phyloP scores from a whole-genome alignment of 2,797 vertebrate genomes.

The Argentina silus region DNA sequence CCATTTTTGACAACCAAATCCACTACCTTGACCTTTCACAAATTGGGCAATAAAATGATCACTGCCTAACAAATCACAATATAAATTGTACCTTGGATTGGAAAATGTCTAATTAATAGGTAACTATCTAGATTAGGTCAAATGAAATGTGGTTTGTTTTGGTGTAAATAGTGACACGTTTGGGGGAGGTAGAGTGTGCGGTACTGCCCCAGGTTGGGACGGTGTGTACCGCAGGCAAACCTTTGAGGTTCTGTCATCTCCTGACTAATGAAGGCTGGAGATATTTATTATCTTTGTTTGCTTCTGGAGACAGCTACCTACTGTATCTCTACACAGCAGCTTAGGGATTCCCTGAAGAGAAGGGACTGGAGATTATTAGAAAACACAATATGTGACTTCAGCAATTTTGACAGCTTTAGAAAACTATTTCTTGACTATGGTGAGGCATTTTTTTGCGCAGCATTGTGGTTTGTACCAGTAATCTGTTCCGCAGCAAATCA shows the following conservation, averaged over 20 bases:
- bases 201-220: constrained; percentile 44
- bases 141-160: constrained; percentile 49
- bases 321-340: constrained; percentile 80
- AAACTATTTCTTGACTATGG: constrained; percentile 54
- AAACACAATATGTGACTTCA: constrained; percentile 73
- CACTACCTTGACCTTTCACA: constrained; percentile 81
- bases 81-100: constrained; percentile 76
- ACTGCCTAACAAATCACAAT: constrained; percentile 72
- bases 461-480: constrained; percentile 68
- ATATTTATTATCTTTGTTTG: constrained; percentile 74
- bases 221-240: not conserved
- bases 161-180: not conserved
- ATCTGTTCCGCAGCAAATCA: constrained; percentile 74
- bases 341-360: constrained; percentile 80
- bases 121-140: constrained; percentile 50
- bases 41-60: constrained; percentile 80
- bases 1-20: constrained; percentile 79
- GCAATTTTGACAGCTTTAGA: constrained; percentile 72
- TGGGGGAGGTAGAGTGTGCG: constrained; percentile 24
- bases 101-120: constrained; percentile 72
- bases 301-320: constrained; percentile 69
- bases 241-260: constrained; percentile 56
- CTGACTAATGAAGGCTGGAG: constrained; percentile 71
- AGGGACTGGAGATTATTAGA: constrained; percentile 73
- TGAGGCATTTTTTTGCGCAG: constrained; percentile 31